Base-by-base conservation (phyloP, 2,888 invertebrate species). In the Gortyna flavago region DNA sequence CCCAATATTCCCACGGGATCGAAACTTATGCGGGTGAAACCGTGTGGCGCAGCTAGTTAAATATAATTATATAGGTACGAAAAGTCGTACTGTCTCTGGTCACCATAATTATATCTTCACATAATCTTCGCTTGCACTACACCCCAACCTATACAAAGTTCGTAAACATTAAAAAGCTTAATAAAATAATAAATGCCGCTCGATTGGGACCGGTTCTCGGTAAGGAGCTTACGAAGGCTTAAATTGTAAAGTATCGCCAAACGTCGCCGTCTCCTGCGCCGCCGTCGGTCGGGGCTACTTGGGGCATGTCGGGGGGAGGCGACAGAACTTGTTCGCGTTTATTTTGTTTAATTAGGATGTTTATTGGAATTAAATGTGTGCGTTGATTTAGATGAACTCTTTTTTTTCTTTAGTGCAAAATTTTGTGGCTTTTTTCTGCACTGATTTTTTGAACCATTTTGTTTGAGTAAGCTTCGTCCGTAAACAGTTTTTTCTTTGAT, bases 111-210 rank as follows among this genome's bases (percentile, higher is more conserved):
- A 35, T 38, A 59, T 69, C 69, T 59, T 54, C 25, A 35, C 32
- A 32, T 6, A 35, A 68, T 66, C 71, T 25, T 75, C 48, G 74
- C 80, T 72, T 51, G 25, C 32, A 65, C n/a, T 84, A 41, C 44
- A 64, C 72, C 25, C 38, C 38, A 29, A 61, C 66, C 66, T 81
- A 66, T 59, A 35, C 77, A 35, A 66, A 80, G 84, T 89, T 80
- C 83, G 87, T 85, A 89, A 89, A 90, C 90, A 89, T 90, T 91
- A 90, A 90, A 89, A 90, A 89, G 89, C 88, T 87, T 91, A 91
- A 92, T 93, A 92, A 92, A 93, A 92, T 91, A 92, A 93, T 93
- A 93, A 93, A 93, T 89, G 86, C 88, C 89, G 89, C 84, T 88
- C 89, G 84, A 89, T 89, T 85, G 86, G 79, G 83, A 89, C 90